These are phyloP conservation scores for Galago senegalensis DNA, from an alignment of 2,797 vertebrate species.

Conservation along the genomic window DNA sequence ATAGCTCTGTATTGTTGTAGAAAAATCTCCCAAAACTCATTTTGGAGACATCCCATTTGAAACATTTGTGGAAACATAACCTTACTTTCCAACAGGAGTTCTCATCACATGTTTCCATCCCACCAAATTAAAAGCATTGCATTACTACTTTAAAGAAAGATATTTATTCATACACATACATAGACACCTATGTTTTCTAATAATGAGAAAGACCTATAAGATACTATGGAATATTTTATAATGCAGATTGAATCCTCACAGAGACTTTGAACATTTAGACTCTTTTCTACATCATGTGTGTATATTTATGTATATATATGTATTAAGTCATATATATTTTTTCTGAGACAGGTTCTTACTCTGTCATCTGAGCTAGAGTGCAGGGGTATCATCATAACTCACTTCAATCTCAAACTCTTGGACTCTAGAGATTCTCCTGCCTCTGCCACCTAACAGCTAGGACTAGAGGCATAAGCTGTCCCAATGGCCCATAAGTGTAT, in stretches of 20 bases:
- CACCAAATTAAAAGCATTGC: slow-evolving; percentile 33
- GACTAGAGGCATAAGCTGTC: not conserved
- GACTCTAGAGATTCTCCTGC: not conserved
- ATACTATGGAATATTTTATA: not conserved
- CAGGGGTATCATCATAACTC: not conserved
- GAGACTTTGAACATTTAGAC: not conserved
- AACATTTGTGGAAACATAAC: not conserved
- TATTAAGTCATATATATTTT: not conserved
- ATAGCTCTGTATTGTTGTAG: not conserved
- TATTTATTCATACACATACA: slow-evolving; percentile 25
- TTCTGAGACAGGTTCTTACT: not conserved
- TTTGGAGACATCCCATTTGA: not conserved
- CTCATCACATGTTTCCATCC: not conserved
- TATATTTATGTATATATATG: not conserved
- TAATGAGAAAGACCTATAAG: not conserved
- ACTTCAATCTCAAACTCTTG: not conserved
- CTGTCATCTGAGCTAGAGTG: not conserved
- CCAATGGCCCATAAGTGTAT: not conserved
- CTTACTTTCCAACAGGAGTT: not conserved
- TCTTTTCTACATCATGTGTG: not conserved
- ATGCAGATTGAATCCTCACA: not conserved
- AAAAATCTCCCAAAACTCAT: not conserved
- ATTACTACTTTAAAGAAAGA: slow-evolving; percentile 52
- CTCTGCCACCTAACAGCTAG: not conserved
- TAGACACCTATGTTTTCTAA: not conserved